Conservation (phyloP, 2,797 vertebrate species). For the Muraenolepis orangiensis region DNA sequence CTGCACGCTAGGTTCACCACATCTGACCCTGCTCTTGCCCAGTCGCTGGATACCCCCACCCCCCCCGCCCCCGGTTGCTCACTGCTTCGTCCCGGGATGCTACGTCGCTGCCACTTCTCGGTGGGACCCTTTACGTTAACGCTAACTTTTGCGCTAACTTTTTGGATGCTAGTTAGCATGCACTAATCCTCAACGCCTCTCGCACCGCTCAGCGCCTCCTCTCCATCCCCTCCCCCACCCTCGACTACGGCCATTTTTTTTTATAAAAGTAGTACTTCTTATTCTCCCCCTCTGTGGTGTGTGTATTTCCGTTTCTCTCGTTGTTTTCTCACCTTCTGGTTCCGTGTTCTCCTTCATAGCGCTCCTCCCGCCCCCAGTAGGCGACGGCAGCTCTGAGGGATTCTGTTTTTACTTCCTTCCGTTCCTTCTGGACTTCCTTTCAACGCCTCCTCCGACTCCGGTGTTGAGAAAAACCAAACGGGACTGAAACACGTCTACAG, state of each 20-base stretch:
- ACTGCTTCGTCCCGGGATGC: background rate
- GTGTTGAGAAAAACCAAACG: slow-evolving; percentile 23
- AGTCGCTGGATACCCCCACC: background rate
- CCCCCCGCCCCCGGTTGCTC: background rate
- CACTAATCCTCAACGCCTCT: background rate
- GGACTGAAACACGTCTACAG: background rate
- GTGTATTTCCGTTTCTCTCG: background rate
- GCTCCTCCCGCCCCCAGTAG: slow-evolving; percentile 58
- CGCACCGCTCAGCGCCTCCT: background rate
- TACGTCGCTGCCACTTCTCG: background rate
- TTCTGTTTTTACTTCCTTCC: slow-evolving; percentile 33
- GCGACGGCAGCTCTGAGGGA: slow-evolving; percentile 66
- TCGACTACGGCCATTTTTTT: background rate
- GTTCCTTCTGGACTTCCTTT: slow-evolving; percentile 25
- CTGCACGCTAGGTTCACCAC: background rate
- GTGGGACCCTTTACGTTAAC: background rate
- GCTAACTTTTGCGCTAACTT: background rate
- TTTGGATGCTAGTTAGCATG: background rate
- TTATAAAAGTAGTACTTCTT: background rate
- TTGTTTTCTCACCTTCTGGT: slow-evolving; percentile 39
- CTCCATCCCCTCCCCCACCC: background rate
- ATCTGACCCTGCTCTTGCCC: background rate
- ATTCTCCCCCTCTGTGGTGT: background rate
- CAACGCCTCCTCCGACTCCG: slow-evolving; percentile 42
- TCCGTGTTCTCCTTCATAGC: slow-evolving; percentile 52